Evolutionary conservation across 2,888 invertebrate species (phyloP).

Genomic region (Drosophila falleni): DNA sequence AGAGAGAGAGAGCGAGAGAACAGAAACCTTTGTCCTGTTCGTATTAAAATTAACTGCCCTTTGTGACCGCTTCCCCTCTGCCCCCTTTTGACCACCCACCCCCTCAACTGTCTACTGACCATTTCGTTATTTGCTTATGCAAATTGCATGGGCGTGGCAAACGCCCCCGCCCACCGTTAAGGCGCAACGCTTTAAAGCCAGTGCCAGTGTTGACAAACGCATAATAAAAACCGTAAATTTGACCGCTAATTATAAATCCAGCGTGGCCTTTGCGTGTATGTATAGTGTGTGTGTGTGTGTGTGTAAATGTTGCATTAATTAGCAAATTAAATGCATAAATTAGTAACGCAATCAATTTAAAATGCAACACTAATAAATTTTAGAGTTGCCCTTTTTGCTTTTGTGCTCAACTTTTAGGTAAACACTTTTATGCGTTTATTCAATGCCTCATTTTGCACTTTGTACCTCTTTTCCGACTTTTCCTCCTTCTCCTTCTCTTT

Average conservation of each 20-base stretch:
- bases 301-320: conserved; percentile 72
- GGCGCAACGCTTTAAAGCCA: conserved; percentile 10
- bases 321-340: conserved; percentile 77
- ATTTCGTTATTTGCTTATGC: conserved; percentile 61
- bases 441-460: not conserved
- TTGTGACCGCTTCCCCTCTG: conserved; percentile 24
- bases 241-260: conserved; percentile 73
- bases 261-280: conserved; percentile 19
- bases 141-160: conserved; percentile 47
- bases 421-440: conserved; percentile 14
- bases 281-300: conserved; percentile 16
- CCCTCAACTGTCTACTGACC: conserved; percentile 7
- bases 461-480: not conserved
- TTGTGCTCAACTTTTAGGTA: conserved; percentile 25
- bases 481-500: not conserved
- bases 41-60: conserved; percentile 58
- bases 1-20: not conserved
- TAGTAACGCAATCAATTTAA: conserved; percentile 67
- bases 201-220: conserved; percentile 59
- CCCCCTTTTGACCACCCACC: not conserved
- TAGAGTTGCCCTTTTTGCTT: conserved; percentile 33
- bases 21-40: conserved; percentile 5
- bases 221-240: conserved; percentile 58
- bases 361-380: conserved; percentile 68
- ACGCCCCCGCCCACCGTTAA: not conserved